Conservation (phyloP, 2,113 vertebrate genomes). For the Taurulus bubalis region DNA sequence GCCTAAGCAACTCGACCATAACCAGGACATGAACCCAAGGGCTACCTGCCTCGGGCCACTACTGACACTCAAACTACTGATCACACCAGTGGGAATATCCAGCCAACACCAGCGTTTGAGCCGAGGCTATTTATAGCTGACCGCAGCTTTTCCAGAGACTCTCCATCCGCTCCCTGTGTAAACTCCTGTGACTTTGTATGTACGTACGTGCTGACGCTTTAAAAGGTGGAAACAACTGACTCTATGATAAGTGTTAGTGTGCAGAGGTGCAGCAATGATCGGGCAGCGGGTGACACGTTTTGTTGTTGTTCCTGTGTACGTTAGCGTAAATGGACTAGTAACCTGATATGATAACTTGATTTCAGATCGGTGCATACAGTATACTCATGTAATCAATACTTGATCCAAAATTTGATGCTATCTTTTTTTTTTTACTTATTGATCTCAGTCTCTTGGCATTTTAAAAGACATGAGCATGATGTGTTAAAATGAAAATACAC, state of each 20-base stretch:
- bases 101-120: constrained; percentile 34
- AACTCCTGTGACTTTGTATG: background rate
- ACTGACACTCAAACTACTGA: constrained; percentile 53
- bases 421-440: constrained; percentile 13
- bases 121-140: constrained; percentile 51
- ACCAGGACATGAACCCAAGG: constrained; percentile 56
- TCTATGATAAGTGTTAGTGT: background rate
- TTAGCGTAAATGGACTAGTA: background rate
- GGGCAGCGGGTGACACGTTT: too few species aligned
- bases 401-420: background rate
- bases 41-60: constrained; percentile 57
- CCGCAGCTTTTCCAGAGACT: constrained; percentile 24
- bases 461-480: background rate
- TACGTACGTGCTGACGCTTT: background rate
- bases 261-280: too few species aligned
- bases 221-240: background rate
- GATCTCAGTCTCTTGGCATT: background rate
- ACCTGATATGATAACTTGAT: background rate
- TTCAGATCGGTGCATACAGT: background rate
- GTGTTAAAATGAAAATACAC: background rate
- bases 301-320: background rate
- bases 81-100: constrained; percentile 59
- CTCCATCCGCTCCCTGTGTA: constrained; percentile 21
- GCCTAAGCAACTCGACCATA: constrained; percentile 42
- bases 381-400: too few species aligned